Conservation (phyloP, 2,797 vertebrate species). For the Pipistrellus pygmaeus region DNA sequence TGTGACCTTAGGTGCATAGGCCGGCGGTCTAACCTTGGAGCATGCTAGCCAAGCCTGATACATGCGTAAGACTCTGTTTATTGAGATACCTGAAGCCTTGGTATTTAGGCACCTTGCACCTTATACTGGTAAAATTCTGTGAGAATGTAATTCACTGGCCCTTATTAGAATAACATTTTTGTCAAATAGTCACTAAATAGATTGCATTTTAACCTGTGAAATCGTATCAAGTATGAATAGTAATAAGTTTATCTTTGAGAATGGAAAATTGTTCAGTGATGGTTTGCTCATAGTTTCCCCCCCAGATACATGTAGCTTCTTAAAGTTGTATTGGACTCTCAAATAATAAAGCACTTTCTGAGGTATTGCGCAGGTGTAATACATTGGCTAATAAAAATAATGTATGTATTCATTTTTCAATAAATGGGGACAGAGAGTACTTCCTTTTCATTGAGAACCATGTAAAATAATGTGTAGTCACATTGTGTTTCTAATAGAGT, state of each 20-base stretch:
- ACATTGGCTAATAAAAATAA: neutral
- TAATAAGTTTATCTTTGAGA: neutral
- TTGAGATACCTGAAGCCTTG: neutral
- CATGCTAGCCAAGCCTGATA: neutral
- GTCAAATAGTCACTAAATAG: slow-evolving; percentile 1
- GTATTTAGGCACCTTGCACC: neutral
- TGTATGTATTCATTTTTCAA: neutral
- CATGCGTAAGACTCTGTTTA: neutral
- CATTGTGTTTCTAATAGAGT: neutral
- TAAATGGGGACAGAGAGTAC: neutral
- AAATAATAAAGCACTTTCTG: neutral
- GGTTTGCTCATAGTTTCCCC: neutral
- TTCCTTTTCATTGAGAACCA: neutral
- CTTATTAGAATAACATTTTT: neutral
- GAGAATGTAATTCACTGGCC: neutral
- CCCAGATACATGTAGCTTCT: neutral
- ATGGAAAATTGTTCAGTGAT: neutral
- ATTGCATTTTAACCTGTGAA: slow-evolving; percentile 16
- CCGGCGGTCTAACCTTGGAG: too few species aligned
- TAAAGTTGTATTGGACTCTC: neutral
- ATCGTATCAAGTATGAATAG: neutral
- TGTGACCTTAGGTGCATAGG: too few species aligned
- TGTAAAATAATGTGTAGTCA: neutral
- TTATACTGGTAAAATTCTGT: neutral
- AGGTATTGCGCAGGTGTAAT: neutral